Evolutionary conservation across 1,140 invertebrate genomes (phyloP).

Genomic region (Holcopasites calliopsidis): DNA sequence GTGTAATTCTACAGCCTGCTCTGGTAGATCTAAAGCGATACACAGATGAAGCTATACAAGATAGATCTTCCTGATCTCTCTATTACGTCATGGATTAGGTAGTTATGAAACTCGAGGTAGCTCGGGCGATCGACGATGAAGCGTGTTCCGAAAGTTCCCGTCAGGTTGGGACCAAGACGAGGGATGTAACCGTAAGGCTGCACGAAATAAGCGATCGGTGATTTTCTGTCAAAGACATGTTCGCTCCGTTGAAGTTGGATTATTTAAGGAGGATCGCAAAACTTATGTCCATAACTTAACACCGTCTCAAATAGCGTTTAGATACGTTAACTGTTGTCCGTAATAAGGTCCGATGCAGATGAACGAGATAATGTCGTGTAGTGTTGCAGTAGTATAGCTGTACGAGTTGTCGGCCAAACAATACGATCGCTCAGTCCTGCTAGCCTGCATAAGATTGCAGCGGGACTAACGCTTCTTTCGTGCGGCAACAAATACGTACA

Average conservation of each 20-base stretch:
- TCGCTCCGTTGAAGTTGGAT: conserved; percentile 34
- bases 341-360: too few species aligned
- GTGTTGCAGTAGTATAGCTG: too few species aligned
- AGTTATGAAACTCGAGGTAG: conserved; percentile 73
- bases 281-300: background rate
- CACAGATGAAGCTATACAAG: conserved; percentile 31
- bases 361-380: too few species aligned
- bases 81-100: conserved; percentile 76
- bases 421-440: too few species aligned
- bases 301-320: too few species aligned
- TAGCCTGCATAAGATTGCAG: too few species aligned
- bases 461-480: too few species aligned
- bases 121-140: conserved; percentile 68
- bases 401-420: too few species aligned
- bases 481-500: too few species aligned
- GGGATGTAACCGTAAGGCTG: conserved; percentile 54
- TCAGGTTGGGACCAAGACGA: conserved; percentile 43
- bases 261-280: conserved; percentile 25
- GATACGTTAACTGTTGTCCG: too few species aligned
- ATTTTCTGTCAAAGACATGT: conserved; percentile 37
- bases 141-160: conserved; percentile 64
- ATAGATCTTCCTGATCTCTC: conserved; percentile 71
- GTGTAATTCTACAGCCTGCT: conserved; percentile 38
- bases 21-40: conserved; percentile 21
- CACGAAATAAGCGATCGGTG: conserved; percentile 64